A percentile compares a stretch with the other conserved stretches of the same genome.
phyloP scores from a whole-genome alignment of 1,140 invertebrate species.

The Eriosoma lanigerum region DNA sequence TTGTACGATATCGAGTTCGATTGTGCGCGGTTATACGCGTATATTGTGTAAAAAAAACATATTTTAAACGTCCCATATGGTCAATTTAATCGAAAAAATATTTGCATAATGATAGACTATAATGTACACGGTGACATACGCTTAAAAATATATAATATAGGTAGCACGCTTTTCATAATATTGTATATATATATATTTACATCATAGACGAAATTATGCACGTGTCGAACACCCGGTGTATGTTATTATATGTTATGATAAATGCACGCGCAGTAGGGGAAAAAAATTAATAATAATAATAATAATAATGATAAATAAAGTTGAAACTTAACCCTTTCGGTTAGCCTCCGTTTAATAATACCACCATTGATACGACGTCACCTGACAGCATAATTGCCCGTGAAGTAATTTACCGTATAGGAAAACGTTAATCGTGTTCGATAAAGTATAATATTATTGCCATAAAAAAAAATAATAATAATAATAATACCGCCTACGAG shows the following conservation, averaged over 20 bases:
- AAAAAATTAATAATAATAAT: background rate
- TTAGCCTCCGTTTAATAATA: slow-evolving; percentile 46
- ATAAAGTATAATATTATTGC: background rate
- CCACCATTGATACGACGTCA: slow-evolving; percentile 26
- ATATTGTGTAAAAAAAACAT: background rate
- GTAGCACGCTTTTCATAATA: too few species aligned
- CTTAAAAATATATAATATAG: background rate
- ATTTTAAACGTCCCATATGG: slow-evolving; percentile 35
- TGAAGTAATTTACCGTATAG: slow-evolving; percentile 30
- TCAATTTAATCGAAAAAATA: background rate
- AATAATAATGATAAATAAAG: slow-evolving; percentile 23
- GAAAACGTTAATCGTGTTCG: slow-evolving; percentile 27
- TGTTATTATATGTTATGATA: slow-evolving; percentile 8
- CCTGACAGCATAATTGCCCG: slow-evolving; percentile 45
- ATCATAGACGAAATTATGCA: background rate
- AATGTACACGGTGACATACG: slow-evolving; percentile 28
- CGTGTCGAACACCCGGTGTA: slow-evolving; percentile 38
- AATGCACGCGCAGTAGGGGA: background rate
- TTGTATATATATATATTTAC: background rate
- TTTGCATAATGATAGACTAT: slow-evolving; percentile 46
- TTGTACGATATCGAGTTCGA: slow-evolving; percentile 16
- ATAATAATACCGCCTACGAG: background rate
- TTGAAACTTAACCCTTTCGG: slow-evolving; percentile 44
- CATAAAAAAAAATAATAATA: background rate
- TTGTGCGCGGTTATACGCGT: background rate